phyloP scores from a whole-genome alignment of 2,797 vertebrate species.

The Epinephelus malabaricus region DNA sequence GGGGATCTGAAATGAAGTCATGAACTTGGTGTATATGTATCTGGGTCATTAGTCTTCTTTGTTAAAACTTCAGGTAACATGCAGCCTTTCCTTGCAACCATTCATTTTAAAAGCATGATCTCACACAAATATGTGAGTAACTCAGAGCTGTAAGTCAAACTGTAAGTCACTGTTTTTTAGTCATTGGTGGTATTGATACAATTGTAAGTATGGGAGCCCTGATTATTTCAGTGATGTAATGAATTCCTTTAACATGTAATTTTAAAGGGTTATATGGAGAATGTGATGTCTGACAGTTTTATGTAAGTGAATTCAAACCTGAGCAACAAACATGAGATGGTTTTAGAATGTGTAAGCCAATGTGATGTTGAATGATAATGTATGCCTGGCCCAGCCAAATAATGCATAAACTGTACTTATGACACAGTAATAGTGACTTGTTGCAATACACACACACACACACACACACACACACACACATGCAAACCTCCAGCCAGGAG shows the following conservation, averaged over 20 bases:
- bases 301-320: not conserved
- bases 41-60: not conserved
- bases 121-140: slow-evolving; percentile 36
- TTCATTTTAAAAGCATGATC: slow-evolving; percentile 10
- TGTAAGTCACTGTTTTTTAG: not conserved
- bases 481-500: not conserved
- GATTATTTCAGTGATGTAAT: not conserved
- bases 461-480: not conserved
- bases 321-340: not conserved
- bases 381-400: not conserved
- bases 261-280: not conserved
- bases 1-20: not conserved
- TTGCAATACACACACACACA: not conserved
- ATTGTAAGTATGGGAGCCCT: not conserved
- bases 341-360: not conserved
- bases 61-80: not conserved
- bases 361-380: not conserved
- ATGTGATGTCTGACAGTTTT: not conserved
- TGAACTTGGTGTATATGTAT: not conserved
- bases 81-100: not conserved
- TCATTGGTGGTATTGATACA: slow-evolving; percentile 11
- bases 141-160: not conserved
- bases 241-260: not conserved
- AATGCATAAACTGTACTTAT: not conserved
- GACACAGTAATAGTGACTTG: not conserved